These are phyloP conservation scores for Limnephilus marmoratus DNA, from an alignment of 2,888 invertebrate species.

Conservation along the genomic window DNA sequence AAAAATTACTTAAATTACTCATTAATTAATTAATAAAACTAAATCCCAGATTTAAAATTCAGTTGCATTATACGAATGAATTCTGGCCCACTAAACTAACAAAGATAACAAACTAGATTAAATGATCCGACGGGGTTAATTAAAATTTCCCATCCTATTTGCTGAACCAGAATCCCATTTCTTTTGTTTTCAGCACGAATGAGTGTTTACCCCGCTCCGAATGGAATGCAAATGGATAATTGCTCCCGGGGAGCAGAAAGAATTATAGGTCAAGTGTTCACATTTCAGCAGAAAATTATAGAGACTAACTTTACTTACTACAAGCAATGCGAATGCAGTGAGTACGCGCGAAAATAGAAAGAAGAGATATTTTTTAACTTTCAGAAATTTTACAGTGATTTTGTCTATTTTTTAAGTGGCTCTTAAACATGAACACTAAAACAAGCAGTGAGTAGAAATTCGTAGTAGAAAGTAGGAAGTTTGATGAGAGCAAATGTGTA, in stretches of 20 bases:
- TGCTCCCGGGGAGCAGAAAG: conserved; percentile 1
- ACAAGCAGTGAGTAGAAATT: too few species aligned
- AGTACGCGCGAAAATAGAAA: background rate
- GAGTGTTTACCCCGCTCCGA: conserved; percentile 30
- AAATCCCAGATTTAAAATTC: background rate
- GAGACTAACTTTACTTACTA: background rate
- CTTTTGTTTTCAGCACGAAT: conserved; percentile 8
- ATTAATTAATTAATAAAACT: too few species aligned
- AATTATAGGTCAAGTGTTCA: conserved; percentile 43
- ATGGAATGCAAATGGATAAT: conserved; percentile 36
- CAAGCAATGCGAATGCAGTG: too few species aligned
- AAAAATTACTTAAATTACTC: background rate
- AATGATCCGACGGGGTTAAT: conserved; percentile 28
- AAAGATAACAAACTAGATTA: background rate
- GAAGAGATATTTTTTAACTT: background rate
- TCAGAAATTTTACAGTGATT: too few species aligned
- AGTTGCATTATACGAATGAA: background rate
- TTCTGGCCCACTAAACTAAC: background rate
- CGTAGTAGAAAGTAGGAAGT: too few species aligned
- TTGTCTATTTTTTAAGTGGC: too few species aligned
- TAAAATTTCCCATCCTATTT: conserved; percentile 14
- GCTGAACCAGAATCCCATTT: background rate
- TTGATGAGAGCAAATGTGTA: too few species aligned
- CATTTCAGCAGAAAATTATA: conserved; percentile 24
- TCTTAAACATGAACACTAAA: too few species aligned